Conservation (phyloP, 1,140 invertebrate genomes). For the Cyclargus thomasi region DNA sequence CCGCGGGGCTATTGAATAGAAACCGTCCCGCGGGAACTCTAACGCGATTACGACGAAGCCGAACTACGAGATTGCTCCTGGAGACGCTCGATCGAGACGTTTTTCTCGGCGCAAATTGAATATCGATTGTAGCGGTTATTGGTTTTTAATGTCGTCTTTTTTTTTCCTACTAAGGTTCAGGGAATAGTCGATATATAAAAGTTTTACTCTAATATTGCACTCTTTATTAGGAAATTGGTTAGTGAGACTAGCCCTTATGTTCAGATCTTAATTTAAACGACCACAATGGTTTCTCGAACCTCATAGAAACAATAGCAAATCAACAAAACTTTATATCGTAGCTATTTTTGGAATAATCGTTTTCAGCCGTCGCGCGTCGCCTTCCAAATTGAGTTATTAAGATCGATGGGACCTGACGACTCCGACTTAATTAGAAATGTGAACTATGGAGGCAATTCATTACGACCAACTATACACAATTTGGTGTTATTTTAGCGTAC, state of each 20-base stretch:
- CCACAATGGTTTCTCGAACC: background rate
- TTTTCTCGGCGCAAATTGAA: background rate
- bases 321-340: background rate
- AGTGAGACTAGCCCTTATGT: too few relatives aligned
- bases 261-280: background rate
- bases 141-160: background rate
- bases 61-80: background rate
- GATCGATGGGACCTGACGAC: background rate
- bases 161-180: background rate
- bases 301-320: background rate
- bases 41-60: background rate
- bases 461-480: background rate
- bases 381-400: background rate
- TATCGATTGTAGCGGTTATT: background rate
- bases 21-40: background rate
- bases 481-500: too few relatives aligned
- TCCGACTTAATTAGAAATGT: background rate
- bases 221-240: too few relatives aligned
- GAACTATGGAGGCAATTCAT: background rate
- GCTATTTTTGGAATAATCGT: background rate
- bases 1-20: constrained; percentile 7
- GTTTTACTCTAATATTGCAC: too few relatives aligned
- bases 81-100: background rate
- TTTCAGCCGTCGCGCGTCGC: background rate
- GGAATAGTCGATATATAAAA: too few relatives aligned